Percentiles rank a stretch among this genome's conserved stretches.
Evolutionary conservation across 2,888 invertebrate genomes (phyloP).

Genomic region (Calliphora vomitoria): DNA sequence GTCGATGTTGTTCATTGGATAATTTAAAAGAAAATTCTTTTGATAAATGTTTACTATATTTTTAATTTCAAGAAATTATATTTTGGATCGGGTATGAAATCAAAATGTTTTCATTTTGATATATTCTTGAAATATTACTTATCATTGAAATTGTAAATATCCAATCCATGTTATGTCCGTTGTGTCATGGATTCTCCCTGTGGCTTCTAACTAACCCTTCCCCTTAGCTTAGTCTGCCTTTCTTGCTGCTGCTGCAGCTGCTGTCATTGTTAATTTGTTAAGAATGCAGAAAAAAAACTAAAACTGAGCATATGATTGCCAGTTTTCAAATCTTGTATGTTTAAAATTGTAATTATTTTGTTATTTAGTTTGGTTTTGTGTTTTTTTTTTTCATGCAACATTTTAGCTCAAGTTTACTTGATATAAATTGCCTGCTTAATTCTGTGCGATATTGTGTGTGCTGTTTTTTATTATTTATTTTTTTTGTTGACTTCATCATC

Average conservation of each 20-base stretch:
- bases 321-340: constrained; percentile 55
- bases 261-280: constrained; percentile 26
- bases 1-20: too few relatives aligned
- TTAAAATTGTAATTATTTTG: constrained; percentile 65
- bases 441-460: constrained; percentile 10
- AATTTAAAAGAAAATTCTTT: too few relatives aligned
- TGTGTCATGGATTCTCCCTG: too few relatives aligned
- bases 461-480: constrained; percentile 1
- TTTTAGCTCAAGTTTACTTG: constrained; percentile 39
- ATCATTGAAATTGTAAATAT: too few relatives aligned
- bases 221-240: neutral
- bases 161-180: too few relatives aligned
- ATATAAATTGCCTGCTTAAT: constrained; percentile 58
- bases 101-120: too few relatives aligned
- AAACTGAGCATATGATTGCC: constrained; percentile 54
- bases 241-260: neutral
- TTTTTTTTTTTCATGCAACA: constrained; percentile 15
- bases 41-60: too few relatives aligned
- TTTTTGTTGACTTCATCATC: neutral
- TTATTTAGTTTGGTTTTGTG: constrained; percentile 34
- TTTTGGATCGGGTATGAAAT: too few relatives aligned
- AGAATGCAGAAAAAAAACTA: neutral
- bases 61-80: too few relatives aligned
- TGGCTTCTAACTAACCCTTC: neutral
- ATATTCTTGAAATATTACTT: too few relatives aligned